Percentiles rank a stretch among this genome's conserved stretches.
These are phyloP conservation scores for Labeo rohita DNA, from an alignment of 2,113 vertebrate genomes.

Conservation along the genomic window DNA sequence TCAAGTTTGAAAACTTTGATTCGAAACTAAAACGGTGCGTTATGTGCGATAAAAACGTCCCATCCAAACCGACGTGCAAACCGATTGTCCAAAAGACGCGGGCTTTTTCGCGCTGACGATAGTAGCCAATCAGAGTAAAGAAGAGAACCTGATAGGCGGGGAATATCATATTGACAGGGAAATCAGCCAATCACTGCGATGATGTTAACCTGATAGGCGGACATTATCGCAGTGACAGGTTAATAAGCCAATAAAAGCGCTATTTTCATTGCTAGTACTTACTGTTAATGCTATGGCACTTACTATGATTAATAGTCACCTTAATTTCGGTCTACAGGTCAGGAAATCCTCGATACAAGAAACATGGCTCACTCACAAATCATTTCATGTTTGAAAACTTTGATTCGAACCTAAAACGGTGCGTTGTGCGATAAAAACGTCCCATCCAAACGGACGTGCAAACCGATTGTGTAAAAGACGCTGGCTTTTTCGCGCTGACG, in stretches of 20 bases:
- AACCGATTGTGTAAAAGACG: not conserved
- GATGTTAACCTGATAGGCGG: not conserved
- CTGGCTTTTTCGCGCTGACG: not conserved
- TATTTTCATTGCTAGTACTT: not conserved
- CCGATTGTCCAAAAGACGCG: not conserved
- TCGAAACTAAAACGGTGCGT: too few relatives aligned
- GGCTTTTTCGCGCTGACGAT: not conserved
- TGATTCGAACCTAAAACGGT: too few relatives aligned
- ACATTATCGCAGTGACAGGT: not conserved
- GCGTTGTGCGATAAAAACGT: too few relatives aligned
- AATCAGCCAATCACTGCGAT: not conserved
- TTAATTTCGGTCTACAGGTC: too few relatives aligned
- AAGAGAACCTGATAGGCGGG: not conserved
- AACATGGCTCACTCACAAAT: too few relatives aligned
- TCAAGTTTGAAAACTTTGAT: too few relatives aligned
- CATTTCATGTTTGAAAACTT: too few relatives aligned
- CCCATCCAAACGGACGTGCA: not conserved
- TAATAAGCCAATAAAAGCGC: not conserved
- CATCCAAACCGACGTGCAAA: not conserved
- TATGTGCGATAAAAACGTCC: too few relatives aligned
- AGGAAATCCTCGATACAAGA: too few relatives aligned
- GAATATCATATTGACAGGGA: not conserved
- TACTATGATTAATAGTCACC: too few relatives aligned
- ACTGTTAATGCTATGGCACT: not conserved
- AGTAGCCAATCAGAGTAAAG: not conserved